Conservation (phyloP, 2,797 vertebrate species). For the Mastacembelus armatus region DNA sequence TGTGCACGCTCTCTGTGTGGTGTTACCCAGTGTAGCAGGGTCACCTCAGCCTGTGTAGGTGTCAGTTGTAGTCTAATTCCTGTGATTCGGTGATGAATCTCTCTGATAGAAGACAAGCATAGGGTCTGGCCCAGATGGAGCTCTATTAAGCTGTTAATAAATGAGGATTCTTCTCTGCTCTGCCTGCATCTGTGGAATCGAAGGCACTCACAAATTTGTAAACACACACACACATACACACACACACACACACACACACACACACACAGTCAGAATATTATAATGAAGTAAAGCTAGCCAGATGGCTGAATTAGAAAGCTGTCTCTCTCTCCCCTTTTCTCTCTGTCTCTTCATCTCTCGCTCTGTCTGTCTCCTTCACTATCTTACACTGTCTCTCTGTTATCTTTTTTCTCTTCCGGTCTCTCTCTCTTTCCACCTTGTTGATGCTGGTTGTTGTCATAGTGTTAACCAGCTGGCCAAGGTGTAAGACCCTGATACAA, state of each 20-base stretch:
- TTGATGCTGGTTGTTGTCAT: slow-evolving; percentile 49
- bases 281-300: slow-evolving; percentile 91
- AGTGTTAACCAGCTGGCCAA: slow-evolving; percentile 39
- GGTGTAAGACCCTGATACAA: slow-evolving; percentile 38
- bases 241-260: slow-evolving; percentile 39
- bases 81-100: slow-evolving; percentile 83
- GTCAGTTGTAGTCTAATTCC: slow-evolving; percentile 79
- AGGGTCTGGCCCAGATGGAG: slow-evolving; percentile 90
- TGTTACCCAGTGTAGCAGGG: slow-evolving; percentile 55
- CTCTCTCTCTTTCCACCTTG: slow-evolving; percentile 48
- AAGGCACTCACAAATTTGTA: slow-evolving; percentile 81
- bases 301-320: slow-evolving; percentile 89
- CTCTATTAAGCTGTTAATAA: slow-evolving; percentile 93
- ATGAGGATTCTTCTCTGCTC: slow-evolving; percentile 88
- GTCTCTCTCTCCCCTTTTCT: slow-evolving; percentile 56
- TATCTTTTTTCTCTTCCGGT: slow-evolving; percentile 42
- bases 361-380: slow-evolving; percentile 35
- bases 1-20: slow-evolving; percentile 27
- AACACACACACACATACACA: slow-evolving; percentile 53
- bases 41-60: slow-evolving; percentile 78
- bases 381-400: slow-evolving; percentile 51
- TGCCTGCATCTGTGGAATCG: slow-evolving; percentile 92
- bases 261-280: slow-evolving; percentile 83
- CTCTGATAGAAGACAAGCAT: slow-evolving; percentile 86
- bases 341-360: slow-evolving; percentile 11